Evolutionary conservation across 2,113 vertebrate species (phyloP).

Genomic region (Laticauda laticaudata): DNA sequence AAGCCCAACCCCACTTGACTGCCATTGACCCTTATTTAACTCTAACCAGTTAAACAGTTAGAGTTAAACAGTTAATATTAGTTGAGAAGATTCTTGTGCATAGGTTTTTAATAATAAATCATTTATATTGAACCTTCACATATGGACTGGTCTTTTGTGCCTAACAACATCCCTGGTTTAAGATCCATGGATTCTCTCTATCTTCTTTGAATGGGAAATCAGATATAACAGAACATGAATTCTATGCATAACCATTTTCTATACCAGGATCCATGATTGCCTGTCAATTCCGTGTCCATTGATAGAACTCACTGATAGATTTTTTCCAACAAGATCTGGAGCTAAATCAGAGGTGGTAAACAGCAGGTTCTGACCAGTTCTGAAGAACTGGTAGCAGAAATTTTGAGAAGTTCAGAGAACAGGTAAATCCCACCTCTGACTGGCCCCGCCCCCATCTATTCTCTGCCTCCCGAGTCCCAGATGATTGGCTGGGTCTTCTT

Average conservation of each 20-base stretch:
- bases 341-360: not conserved
- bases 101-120: no score
- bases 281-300: not conserved
- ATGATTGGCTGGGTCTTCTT: no score
- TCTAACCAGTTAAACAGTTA: not conserved
- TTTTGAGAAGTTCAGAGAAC: no score
- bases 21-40: not conserved
- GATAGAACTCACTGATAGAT: not conserved
- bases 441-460: no score
- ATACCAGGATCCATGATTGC: not conserved
- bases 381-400: no score
- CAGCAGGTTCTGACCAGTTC: no score
- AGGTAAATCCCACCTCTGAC: no score
- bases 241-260: not conserved
- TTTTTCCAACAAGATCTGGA: not conserved
- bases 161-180: not conserved
- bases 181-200: not conserved
- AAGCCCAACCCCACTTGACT: not conserved
- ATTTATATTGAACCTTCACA: not conserved
- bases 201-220: not conserved
- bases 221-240: not conserved
- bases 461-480: no score
- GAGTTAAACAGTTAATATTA: not conserved
- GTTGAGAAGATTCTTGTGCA: not conserved
- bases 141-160: not conserved